Evolutionary conservation across 2,888 invertebrate genomes (phyloP).

Genomic region (Polietes domitor): DNA sequence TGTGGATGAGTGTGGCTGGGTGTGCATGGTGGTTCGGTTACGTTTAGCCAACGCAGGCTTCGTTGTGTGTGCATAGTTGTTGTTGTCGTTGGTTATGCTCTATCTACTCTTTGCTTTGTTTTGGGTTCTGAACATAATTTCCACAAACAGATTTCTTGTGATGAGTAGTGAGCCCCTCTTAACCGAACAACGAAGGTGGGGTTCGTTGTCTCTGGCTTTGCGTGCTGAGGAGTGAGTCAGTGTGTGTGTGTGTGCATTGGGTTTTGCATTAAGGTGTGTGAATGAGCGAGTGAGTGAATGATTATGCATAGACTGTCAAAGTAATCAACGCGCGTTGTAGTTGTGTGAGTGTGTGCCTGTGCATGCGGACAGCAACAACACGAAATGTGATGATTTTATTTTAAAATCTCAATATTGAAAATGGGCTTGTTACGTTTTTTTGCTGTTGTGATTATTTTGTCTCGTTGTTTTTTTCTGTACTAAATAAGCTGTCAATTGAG

Average conservation of each 20-base stretch:
- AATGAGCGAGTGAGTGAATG: conserved; percentile 20
- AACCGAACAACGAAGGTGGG: conserved; percentile 43
- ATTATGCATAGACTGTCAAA: conserved; percentile 53
- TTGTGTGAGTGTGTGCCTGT: neutral
- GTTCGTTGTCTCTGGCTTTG: conserved; percentile 22
- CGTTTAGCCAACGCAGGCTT: neutral
- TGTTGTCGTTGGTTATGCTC: conserved; percentile 1
- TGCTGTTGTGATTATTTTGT: conserved; percentile 11
- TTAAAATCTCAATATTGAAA: conserved; percentile 50
- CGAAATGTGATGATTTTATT: conserved; percentile 58
- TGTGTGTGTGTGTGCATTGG: neutral
- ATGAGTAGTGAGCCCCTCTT: neutral
- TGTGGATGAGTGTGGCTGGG: neutral
- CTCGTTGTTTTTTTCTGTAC: conserved; percentile 11
- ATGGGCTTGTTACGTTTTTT: conserved; percentile 18
- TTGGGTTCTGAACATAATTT: neutral
- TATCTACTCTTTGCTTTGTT: conserved; percentile 3
- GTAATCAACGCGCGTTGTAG: conserved; percentile 37
- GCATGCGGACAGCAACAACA: conserved; percentile 20
- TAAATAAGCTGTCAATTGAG: conserved; percentile 50
- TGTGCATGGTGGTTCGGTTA: neutral
- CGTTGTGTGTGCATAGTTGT: neutral
- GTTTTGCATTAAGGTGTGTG: neutral
- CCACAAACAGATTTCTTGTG: neutral
- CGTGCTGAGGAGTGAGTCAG: neutral